Conservation (phyloP, 1,140 invertebrate species). For the Sitobion miscanthi region DNA sequence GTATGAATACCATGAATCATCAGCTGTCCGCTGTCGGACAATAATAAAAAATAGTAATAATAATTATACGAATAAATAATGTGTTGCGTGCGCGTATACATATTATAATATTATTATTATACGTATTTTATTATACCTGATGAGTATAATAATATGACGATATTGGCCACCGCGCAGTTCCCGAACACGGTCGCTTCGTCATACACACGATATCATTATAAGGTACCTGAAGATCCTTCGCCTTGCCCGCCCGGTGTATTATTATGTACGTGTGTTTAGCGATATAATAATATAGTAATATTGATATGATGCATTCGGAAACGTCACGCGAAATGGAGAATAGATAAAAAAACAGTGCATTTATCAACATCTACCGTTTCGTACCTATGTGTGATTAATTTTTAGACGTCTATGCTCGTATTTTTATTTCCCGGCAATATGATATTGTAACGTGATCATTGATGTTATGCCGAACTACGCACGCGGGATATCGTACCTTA, state of each 20-base stretch:
- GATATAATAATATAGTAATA: not conserved
- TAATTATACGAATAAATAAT: constrained; percentile 18
- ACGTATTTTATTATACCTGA: not conserved
- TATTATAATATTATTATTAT: not conserved
- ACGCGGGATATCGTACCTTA: not conserved
- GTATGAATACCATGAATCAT: not conserved
- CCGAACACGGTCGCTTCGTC: not conserved
- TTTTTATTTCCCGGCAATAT: not conserved
- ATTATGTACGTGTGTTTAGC: too few relatives aligned
- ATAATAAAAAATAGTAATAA: not conserved
- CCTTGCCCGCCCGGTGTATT: not conserved
- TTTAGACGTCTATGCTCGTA: not conserved
- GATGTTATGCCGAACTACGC: not conserved
- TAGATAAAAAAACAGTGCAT: not conserved
- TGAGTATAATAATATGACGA: not conserved
- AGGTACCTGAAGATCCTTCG: not conserved
- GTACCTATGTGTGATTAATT: not conserved
- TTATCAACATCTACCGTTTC: not conserved
- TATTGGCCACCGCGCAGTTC: not conserved
- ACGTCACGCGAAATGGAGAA: not conserved
- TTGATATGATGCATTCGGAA: not conserved
- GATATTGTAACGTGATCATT: not conserved
- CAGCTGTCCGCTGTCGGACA: not conserved
- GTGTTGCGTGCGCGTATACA: not conserved
- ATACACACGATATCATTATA: not conserved